These are phyloP conservation scores for Drosophila kanekoi DNA, from an alignment of 2,888 invertebrate genomes.

Conservation along the genomic window DNA sequence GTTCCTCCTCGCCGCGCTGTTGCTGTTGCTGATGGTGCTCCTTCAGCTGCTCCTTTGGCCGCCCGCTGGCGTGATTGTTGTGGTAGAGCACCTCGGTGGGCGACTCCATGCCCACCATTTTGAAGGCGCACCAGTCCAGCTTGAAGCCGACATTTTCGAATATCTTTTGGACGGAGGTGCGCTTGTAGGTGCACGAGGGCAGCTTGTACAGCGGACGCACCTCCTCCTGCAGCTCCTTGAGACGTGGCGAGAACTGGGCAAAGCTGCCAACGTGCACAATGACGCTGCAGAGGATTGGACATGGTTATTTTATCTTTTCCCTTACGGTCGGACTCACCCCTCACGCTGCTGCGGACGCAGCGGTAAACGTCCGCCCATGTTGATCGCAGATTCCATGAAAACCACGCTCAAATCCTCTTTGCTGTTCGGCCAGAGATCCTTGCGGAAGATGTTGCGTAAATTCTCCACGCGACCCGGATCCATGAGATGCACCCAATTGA, in stretches of 20 bases:
- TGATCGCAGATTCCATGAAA: constrained; percentile 93
- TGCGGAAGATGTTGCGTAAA: constrained; percentile 91
- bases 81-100: constrained; percentile 84
- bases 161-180: constrained; percentile 93
- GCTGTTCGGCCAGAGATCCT: constrained; percentile 92
- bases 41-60: constrained; percentile 37
- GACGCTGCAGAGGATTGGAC: constrained; percentile 85
- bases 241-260: constrained; percentile 88
- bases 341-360: constrained; percentile 93
- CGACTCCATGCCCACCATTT: constrained; percentile 88
- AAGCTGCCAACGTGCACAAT: constrained; percentile 93
- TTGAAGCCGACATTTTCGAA: constrained; percentile 92
- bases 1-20: constrained; percentile 75
- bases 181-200: constrained; percentile 93
- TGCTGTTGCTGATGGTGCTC: constrained; percentile 31
- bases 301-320: no score
- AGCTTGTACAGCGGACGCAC: constrained; percentile 92
- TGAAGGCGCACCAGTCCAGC: constrained; percentile 95
- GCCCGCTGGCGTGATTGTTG: constrained; percentile 80
- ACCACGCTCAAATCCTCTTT: constrained; percentile 91
- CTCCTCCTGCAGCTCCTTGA: constrained; percentile 88
- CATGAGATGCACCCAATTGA: constrained; percentile 95
- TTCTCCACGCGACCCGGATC: constrained; percentile 90
- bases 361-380: constrained; percentile 93
- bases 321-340: constrained; percentile 86